Evolutionary conservation across 2,888 invertebrate species (phyloP).

Genomic region (Parelbella ahira): DNA sequence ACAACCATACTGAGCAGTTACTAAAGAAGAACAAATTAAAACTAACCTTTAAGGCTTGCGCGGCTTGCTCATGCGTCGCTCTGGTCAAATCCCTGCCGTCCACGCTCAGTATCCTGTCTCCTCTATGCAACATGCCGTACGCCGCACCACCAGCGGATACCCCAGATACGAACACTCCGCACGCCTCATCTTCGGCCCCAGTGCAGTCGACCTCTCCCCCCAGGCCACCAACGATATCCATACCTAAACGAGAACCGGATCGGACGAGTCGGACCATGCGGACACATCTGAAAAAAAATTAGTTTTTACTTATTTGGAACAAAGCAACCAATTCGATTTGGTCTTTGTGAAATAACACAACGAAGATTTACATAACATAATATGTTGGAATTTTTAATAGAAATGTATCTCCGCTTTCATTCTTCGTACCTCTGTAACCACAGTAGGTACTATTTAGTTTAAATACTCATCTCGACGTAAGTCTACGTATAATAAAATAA

Average conservation of each 20-base stretch:
- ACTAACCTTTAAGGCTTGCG: conserved; percentile 81
- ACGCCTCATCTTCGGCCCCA: conserved; percentile 60
- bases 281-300: conserved; percentile 72
- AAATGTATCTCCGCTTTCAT: too few species aligned
- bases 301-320: too few species aligned
- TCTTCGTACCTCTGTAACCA: too few species aligned
- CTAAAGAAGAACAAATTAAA: too few species aligned
- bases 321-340: too few species aligned
- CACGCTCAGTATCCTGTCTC: conserved; percentile 87
- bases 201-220: conserved; percentile 60
- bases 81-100: conserved; percentile 86
- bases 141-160: conserved; percentile 68
- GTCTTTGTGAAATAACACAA: too few species aligned
- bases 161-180: conserved; percentile 74
- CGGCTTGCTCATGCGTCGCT: conserved; percentile 89
- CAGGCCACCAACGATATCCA: conserved; percentile 75
- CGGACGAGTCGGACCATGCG: conserved; percentile 72
- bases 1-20: too few species aligned
- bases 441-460: too few species aligned
- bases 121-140: conserved; percentile 81
- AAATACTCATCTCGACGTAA: too few species aligned
- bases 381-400: too few species aligned
- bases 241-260: conserved; percentile 72
- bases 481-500: too few species aligned
- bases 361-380: too few species aligned